phyloP scores from a whole-genome alignment of 2,113 vertebrate genomes.

The Microtus oregoni region DNA sequence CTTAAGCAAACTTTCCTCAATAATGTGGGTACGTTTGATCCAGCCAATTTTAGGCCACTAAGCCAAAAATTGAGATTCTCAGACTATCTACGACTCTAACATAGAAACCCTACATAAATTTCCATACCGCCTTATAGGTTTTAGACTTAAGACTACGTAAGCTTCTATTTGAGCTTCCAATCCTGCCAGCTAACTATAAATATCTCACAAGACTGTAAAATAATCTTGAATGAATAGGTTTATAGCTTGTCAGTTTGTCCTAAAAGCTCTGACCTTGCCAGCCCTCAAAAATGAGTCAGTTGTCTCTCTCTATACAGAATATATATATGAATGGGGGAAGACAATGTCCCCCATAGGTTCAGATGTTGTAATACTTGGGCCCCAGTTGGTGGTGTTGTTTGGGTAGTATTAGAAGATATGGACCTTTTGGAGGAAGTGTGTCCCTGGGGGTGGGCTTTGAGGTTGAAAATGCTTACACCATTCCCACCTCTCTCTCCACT shows the following conservation, averaged over 20 bases:
- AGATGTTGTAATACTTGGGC: neutral
- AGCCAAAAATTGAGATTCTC: conserved; percentile 17
- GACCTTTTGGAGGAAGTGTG: neutral
- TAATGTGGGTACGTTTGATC: neutral
- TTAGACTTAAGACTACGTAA: neutral
- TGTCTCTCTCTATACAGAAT: neutral
- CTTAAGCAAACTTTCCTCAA: neutral
- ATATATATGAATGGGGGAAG: neutral
- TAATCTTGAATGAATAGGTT: neutral
- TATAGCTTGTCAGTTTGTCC: neutral
- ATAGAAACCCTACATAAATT: neutral
- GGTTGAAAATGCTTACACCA: neutral
- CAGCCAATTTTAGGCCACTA: neutral
- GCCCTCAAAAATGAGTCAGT: neutral
- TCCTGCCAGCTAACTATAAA: neutral
- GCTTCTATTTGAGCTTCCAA: neutral
- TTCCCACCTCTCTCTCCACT: neutral
- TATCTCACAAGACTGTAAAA: neutral
- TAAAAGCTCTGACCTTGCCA: neutral
- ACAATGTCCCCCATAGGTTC: neutral
- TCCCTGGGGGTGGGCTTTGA: neutral
- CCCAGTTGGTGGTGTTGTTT: neutral
- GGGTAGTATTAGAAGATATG: neutral
- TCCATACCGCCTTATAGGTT: neutral
- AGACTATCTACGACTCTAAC: neutral